A percentile compares a stretch with the other conserved stretches of the same genome.
Evolutionary conservation across 2,113 vertebrate genomes (phyloP).

Genomic region (Megaptera novaeangliae): DNA sequence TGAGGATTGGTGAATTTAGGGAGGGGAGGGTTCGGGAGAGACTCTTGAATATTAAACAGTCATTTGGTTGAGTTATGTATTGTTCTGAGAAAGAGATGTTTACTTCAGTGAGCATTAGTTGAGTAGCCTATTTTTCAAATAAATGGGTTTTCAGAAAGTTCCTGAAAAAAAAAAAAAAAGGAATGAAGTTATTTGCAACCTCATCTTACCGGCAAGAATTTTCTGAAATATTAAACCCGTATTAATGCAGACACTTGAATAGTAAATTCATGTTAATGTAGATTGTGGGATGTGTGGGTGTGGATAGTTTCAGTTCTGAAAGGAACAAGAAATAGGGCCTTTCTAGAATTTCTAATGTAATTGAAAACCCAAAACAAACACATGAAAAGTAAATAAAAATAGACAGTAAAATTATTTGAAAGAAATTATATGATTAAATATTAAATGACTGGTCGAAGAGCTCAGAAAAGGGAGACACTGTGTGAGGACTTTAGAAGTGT

Average conservation of each 20-base stretch:
- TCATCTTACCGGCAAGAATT: background rate
- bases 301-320: background rate
- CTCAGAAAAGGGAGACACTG: background rate
- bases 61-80: background rate
- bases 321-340: background rate
- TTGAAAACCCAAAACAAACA: background rate
- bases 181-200: background rate
- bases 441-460: background rate
- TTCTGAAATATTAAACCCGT: background rate
- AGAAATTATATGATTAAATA: background rate
- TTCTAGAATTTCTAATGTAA: background rate
- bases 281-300: background rate
- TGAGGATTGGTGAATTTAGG: background rate
- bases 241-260: background rate
- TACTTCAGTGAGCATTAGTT: background rate
- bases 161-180: background rate
- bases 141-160: background rate
- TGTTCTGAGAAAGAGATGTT: background rate
- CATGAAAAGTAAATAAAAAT: background rate
- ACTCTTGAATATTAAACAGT: background rate
- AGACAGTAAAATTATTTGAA: background rate
- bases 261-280: background rate
- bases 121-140: background rate
- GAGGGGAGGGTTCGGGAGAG: background rate
- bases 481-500: background rate